phyloP scores from a whole-genome alignment of 2,797 vertebrate genomes.

The Myiotriccus ornatus region DNA sequence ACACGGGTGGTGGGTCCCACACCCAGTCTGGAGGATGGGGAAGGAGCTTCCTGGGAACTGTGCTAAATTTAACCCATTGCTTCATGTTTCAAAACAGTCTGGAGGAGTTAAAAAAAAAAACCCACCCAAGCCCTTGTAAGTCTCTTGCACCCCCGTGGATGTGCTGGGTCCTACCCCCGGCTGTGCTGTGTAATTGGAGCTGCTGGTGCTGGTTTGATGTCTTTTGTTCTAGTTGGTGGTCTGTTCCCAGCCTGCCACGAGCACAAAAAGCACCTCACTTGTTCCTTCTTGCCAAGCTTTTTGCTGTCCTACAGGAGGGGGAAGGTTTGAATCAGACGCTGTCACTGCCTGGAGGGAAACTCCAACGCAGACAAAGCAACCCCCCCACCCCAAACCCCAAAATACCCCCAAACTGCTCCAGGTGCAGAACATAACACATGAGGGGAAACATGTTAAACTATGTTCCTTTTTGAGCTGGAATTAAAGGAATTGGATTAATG shows the following conservation, averaged over 20 bases:
- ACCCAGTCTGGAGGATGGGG: background rate
- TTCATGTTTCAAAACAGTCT: background rate
- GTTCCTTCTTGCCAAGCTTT: conserved; percentile 45
- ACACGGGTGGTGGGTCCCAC: fast-evolving
- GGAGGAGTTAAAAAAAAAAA: background rate
- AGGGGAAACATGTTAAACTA: background rate
- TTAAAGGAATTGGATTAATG: conserved; percentile 4
- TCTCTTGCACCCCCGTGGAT: background rate
- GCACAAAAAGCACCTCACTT: conserved; percentile 15
- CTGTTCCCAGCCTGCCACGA: conserved; percentile 4
- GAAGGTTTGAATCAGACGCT: background rate
- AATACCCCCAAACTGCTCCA: background rate
- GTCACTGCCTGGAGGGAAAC: conserved; percentile 11
- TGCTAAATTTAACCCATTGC: background rate
- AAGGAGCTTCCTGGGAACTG: background rate
- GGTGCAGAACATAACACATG: background rate
- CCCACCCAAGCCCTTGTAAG: background rate
- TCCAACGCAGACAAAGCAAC: background rate
- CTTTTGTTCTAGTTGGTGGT: conserved; percentile 59
- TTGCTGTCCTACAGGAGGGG: conserved; percentile 24
- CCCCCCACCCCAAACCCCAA: background rate
- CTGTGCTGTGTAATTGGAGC: conserved; percentile 1
- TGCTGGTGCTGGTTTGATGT: background rate
- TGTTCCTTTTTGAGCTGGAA: background rate
- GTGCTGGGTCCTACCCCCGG: background rate